A percentile compares a stretch with the other conserved stretches of the same genome.
These are phyloP conservation scores for Salarias fasciatus DNA, from an alignment of 2,797 vertebrate species.

Conservation along the genomic window DNA sequence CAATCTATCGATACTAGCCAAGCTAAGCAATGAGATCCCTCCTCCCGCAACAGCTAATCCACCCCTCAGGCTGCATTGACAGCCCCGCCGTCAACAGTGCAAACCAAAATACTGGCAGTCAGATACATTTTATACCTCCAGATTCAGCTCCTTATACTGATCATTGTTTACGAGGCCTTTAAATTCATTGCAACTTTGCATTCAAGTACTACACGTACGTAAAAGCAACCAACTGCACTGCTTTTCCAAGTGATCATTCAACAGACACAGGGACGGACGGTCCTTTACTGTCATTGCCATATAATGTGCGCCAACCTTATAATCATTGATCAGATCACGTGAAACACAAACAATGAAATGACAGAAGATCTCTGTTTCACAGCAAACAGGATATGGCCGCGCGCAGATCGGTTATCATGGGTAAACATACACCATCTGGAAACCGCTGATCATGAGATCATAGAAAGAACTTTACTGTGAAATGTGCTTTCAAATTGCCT, in stretches of 20 bases:
- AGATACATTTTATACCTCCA: conserved; percentile 1
- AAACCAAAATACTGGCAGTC: conserved; percentile 30
- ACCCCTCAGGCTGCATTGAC: conserved; percentile 26
- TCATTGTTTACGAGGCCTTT: conserved; percentile 25
- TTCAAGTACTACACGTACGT: conserved; percentile 24
- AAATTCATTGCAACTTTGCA: conserved; percentile 14
- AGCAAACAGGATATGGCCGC: conserved; percentile 16
- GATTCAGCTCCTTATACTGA: conserved; percentile 9
- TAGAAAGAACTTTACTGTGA: conserved; percentile 11
- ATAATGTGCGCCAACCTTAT: conserved; percentile 40
- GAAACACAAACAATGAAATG: conserved; percentile 49
- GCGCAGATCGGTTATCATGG: conserved; percentile 29
- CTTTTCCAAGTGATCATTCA: conserved; percentile 13
- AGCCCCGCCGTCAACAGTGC: conserved; percentile 27
- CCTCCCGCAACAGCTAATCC: conserved; percentile 39
- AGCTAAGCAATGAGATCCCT: conserved; percentile 35
- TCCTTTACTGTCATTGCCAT: conserved; percentile 47
- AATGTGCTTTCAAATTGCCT: conserved; percentile 25
- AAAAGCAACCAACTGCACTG: conserved; percentile 1
- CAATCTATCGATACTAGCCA: conserved; percentile 15
- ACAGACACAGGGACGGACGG: conserved; percentile 40
- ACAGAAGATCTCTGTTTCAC: conserved; percentile 21
- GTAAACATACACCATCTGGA: conserved; percentile 38
- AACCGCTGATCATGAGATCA: conserved; percentile 14
- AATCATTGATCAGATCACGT: conserved; percentile 65